These are phyloP conservation scores for Passer montanus DNA, from an alignment of 2,113 vertebrate species.

Conservation along the genomic window DNA sequence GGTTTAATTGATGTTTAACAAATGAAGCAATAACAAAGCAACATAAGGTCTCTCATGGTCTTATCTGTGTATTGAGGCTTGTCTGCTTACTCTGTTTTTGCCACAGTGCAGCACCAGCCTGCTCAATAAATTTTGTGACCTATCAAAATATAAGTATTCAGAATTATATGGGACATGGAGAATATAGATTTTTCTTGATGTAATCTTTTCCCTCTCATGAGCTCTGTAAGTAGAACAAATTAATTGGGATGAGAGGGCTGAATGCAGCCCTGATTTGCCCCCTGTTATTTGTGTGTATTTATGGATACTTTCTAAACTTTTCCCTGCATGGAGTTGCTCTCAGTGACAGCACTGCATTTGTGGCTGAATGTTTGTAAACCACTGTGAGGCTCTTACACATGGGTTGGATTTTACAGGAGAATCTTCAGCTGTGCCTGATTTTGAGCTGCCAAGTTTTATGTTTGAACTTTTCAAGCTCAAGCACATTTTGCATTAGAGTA, in stretches of 20 bases:
- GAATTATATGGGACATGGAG: not conserved
- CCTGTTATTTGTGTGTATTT: not conserved
- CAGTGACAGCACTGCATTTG: not conserved
- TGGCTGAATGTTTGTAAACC: not conserved
- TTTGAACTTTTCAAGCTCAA: not conserved
- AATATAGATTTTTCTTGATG: not conserved
- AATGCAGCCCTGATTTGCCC: not conserved
- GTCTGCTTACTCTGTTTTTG: rapidly evolving
- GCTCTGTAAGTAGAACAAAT: not conserved
- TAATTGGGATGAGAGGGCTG: not conserved
- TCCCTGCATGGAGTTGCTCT: not conserved
- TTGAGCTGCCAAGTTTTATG: not conserved
- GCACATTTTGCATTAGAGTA: not conserved
- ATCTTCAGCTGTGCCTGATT: not conserved
- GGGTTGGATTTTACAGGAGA: not conserved
- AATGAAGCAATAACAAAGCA: not conserved
- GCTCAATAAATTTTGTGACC: not conserved
- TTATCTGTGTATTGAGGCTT: not conserved
- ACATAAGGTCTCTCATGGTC: not conserved
- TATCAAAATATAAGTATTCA: not conserved
- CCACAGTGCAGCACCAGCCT: not conserved
- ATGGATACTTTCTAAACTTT: not conserved
- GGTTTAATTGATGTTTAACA: not conserved
- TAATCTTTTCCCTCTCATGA: not conserved
- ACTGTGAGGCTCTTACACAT: not conserved